Percentiles rank a stretch among this genome's conserved stretches.
Conservation (phyloP, 1,140 invertebrate genomes). For the Zaprionus kolodkinae region DNA sequence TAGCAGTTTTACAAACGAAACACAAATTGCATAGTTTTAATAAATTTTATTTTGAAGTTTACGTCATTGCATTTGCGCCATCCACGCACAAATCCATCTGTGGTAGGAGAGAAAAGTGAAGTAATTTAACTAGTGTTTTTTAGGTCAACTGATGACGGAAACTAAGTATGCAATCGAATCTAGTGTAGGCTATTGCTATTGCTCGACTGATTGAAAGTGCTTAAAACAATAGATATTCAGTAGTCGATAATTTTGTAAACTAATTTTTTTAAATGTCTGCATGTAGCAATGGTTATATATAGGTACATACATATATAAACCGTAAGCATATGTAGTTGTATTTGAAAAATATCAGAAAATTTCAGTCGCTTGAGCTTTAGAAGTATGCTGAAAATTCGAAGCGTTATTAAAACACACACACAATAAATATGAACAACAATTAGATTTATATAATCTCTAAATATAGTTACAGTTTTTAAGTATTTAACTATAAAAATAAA, state of each 20-base stretch:
- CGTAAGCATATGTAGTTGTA: conserved; percentile 33
- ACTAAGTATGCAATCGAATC: conserved; percentile 64
- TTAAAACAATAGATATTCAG: conserved; percentile 41
- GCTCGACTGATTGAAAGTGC: conserved; percentile 83
- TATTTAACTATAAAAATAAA: conserved; percentile 83
- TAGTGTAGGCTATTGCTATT: conserved; percentile 68
- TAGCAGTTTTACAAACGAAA: conserved; percentile 80
- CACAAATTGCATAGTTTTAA: conserved; percentile 80
- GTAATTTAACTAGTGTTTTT: conserved; percentile 71
- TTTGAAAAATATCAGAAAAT: conserved; percentile 35
- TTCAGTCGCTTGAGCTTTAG: conserved; percentile 84
- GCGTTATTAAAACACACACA: conserved; percentile 50
- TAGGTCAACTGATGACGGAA: conserved; percentile 68
- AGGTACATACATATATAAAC: conserved; percentile 17
- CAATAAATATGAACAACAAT: conserved; percentile 75
- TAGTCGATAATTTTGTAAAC: conserved; percentile 69
- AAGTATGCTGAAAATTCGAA: conserved; percentile 49
- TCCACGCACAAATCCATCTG: conserved; percentile 47
- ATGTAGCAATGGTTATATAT: conserved; percentile 32
- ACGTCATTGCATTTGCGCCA: conserved; percentile 46
- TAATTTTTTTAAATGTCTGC: conserved; percentile 63
- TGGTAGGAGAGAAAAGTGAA: conserved; percentile 47
- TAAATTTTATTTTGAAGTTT: conserved; percentile 74
- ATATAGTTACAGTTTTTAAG: conserved; percentile 78
- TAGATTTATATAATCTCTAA: conserved; percentile 80